Percentiles rank a stretch among this genome's conserved stretches.
Conservation (phyloP, 2,113 vertebrate species). For the Callocephalon fimbriatum region DNA sequence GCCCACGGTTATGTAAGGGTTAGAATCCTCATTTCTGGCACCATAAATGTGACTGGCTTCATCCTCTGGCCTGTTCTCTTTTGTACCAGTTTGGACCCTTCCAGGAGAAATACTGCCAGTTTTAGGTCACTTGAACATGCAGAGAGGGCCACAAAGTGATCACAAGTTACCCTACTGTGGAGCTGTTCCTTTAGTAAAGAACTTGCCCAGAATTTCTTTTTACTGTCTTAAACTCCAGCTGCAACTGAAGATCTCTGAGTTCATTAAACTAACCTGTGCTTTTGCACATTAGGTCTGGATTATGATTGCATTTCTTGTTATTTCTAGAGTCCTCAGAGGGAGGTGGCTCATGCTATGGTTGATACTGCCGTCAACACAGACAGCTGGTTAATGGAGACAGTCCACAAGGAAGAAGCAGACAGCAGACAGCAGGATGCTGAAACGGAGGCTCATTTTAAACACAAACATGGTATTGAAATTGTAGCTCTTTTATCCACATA, state of each 20-base stretch:
- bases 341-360: not conserved
- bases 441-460: not conserved
- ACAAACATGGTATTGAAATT: not conserved
- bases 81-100: not conserved
- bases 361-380: conserved; percentile 40
- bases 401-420: not conserved
- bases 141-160: not conserved
- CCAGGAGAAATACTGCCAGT: not conserved
- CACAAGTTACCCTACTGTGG: not conserved
- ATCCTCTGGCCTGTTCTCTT: not conserved
- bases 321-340: conserved; percentile 4
- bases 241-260: not conserved
- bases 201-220: not conserved
- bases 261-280: not conserved
- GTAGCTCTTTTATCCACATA: not conserved
- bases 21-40: not conserved
- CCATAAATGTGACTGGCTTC: not conserved
- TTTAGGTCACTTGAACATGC: not conserved
- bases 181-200: not conserved
- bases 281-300: not conserved
- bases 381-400: not conserved
- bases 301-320: not conserved
- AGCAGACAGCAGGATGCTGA: not conserved
- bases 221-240: not conserved
- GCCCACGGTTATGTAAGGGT: not conserved